Evolutionary conservation across 2,797 vertebrate species (phyloP).

Genomic region (Ispidina lecontei): DNA sequence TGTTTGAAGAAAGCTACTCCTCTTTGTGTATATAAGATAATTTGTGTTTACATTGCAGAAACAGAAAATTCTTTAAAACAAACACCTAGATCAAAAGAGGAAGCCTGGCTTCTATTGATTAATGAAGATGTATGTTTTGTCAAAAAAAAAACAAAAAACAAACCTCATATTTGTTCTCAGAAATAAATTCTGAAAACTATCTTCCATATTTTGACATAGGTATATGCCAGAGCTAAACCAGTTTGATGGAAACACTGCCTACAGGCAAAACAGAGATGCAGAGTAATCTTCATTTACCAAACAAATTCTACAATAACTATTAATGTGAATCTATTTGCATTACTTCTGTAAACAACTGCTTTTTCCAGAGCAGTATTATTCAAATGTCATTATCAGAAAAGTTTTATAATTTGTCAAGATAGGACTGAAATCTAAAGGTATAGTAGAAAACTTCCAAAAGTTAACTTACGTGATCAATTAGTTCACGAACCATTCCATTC

Average conservation of each 20-base stretch:
- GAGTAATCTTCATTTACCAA: background rate
- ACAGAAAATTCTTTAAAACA: background rate
- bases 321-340: background rate
- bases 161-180: background rate
- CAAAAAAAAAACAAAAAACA: background rate
- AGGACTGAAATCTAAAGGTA: background rate
- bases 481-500: conserved; percentile 97
- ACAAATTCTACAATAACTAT: background rate
- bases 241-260: background rate
- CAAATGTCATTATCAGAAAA: background rate
- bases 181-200: background rate
- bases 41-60: background rate
- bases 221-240: background rate
- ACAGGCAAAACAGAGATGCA: background rate
- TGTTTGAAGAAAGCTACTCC: background rate
- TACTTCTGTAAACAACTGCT: background rate
- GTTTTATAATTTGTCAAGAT: background rate
- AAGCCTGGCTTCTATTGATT: background rate
- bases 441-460: background rate
- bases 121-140: background rate
- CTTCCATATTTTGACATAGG: background rate
- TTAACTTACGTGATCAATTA: conserved; percentile 95
- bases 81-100: background rate
- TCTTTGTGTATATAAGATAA: background rate
- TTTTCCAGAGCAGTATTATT: background rate